A percentile compares a stretch with the other conserved stretches of the same genome.
phyloP scores from a whole-genome alignment of 2,797 vertebrate genomes.

The Pelodytes ibericus region DNA sequence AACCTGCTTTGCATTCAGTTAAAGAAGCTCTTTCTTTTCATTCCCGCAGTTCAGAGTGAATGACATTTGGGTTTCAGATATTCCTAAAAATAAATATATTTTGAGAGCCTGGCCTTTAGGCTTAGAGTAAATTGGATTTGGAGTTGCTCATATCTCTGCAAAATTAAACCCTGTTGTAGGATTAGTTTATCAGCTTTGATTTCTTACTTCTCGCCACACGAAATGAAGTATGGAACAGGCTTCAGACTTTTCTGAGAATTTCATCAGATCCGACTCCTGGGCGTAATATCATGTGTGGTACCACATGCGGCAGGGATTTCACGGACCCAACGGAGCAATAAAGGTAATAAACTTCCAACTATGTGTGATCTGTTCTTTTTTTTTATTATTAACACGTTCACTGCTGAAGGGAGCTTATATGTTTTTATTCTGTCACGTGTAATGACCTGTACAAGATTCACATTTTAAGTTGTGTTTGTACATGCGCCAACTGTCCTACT shows the following conservation, averaged over 20 bases:
- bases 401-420: background rate
- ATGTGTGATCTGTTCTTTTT: background rate
- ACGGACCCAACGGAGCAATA: no score
- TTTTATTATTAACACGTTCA: background rate
- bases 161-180: conserved; percentile 18
- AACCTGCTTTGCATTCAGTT: background rate
- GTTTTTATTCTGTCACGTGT: background rate
- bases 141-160: conserved; percentile 22
- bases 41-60: background rate
- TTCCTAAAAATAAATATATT: background rate
- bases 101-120: conserved; percentile 10
- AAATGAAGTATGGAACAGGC: conserved; percentile 7
- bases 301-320: background rate
- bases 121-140: conserved; percentile 24
- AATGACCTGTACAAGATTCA: background rate
- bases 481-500: no score
- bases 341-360: background rate
- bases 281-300: background rate
- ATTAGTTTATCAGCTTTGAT: conserved; percentile 19
- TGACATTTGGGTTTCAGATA: conserved; percentile 1
- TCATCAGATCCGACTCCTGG: background rate
- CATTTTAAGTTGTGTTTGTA: no score
- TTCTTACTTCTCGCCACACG: conserved; percentile 4
- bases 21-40: background rate
- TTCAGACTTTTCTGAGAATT: background rate